A percentile compares a stretch with the other conserved stretches of the same genome.
Evolutionary conservation across 2,888 invertebrate genomes (phyloP).

Genomic region (Oxystoma pomonae): DNA sequence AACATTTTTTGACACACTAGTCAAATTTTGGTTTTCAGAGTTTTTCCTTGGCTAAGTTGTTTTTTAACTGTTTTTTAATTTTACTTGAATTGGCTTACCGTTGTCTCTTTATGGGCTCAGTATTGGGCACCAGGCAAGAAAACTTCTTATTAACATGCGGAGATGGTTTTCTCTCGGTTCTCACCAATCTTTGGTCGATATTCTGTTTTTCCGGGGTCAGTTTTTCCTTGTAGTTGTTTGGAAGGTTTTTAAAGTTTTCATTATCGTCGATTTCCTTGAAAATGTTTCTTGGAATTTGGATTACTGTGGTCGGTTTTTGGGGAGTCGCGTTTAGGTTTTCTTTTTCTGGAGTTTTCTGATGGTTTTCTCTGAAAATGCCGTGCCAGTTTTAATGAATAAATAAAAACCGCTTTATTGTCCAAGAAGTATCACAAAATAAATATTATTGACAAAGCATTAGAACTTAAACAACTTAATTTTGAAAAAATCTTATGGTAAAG

Average conservation of each 20-base stretch:
- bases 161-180: constrained; percentile 25
- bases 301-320: constrained; percentile 16
- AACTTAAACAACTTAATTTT: too few species aligned
- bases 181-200: constrained; percentile 23
- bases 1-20: too few species aligned
- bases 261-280: constrained; percentile 19
- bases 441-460: too few species aligned
- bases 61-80: too few species aligned
- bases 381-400: too few species aligned
- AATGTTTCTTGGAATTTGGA: constrained; percentile 10
- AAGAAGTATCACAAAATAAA: too few species aligned
- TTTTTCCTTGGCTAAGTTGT: too few species aligned
- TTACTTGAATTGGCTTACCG: constrained; percentile 13
- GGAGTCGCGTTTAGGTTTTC: constrained; percentile 27
- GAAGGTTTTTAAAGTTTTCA: constrained; percentile 31
- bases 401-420: too few species aligned
- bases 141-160: constrained; percentile 16
- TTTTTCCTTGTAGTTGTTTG: constrained; percentile 47
- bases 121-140: constrained; percentile 20
- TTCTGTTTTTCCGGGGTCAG: constrained; percentile 35
- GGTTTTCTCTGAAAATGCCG: constrained; percentile 7
- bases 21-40: too few species aligned
- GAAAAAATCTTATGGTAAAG: too few species aligned
- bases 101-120: constrained; percentile 29
- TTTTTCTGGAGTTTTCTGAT: constrained; percentile 45